A percentile compares a stretch with the other conserved stretches of the same genome.
These are phyloP conservation scores for Anableps anableps DNA, from an alignment of 2,797 vertebrate species.

Conservation along the genomic window DNA sequence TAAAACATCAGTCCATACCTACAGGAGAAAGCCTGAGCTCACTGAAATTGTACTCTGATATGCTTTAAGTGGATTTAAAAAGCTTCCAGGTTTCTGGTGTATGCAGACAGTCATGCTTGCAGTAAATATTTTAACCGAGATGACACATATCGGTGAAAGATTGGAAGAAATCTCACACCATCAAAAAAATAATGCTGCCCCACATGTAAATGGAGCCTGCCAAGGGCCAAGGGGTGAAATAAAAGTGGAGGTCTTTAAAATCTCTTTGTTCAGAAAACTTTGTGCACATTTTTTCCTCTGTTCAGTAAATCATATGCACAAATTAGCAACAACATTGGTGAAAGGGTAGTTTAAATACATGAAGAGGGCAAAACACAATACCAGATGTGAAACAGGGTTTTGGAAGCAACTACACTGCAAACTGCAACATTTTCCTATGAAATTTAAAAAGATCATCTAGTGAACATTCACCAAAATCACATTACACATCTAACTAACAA, in stretches of 20 bases:
- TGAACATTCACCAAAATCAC: background rate
- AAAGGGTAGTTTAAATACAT: background rate
- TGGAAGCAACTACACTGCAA: background rate
- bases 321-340: background rate
- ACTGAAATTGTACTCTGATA: background rate
- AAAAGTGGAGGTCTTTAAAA: background rate
- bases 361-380: background rate
- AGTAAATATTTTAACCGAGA: conserved; percentile 1
- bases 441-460: background rate
- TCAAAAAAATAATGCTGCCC: background rate
- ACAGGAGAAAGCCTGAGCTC: background rate
- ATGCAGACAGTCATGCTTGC: background rate
- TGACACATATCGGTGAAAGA: background rate
- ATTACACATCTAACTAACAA: background rate
- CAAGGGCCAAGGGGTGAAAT: background rate
- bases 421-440: background rate
- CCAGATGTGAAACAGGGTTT: conserved; percentile 5
- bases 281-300: background rate
- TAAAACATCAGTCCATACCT: background rate
- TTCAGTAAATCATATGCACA: background rate
- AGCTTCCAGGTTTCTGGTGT: background rate
- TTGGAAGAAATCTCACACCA: conserved; percentile 2
- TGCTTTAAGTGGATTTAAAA: background rate
- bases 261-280: background rate
- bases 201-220: background rate